Evolutionary conservation across 1,140 invertebrate genomes (phyloP).

Genomic region (Sycobia sp.): DNA sequence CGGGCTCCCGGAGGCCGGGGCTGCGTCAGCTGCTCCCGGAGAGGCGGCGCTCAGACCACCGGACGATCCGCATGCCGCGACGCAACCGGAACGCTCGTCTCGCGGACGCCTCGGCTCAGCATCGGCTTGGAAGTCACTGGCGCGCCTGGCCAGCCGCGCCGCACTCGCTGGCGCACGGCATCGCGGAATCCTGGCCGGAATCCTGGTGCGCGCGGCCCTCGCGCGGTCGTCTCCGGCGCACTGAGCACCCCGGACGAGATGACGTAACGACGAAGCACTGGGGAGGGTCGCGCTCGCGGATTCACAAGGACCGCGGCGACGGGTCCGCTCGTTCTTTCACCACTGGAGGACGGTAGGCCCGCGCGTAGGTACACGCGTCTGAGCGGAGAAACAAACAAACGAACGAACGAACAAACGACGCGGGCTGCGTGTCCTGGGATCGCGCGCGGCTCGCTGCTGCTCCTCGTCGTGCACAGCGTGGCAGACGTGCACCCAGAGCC

Average conservation of each 20-base stretch:
- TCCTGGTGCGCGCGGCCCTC: not conserved
- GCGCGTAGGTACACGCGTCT: not conserved
- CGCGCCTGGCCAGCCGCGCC: conserved; percentile 30
- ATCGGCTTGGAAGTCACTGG: not conserved
- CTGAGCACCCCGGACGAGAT: no score
- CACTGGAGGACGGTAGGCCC: not conserved
- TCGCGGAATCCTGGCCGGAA: not conserved
- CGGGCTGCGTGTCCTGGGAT: no score
- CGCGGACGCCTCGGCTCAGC: no score
- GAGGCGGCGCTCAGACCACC: not conserved
- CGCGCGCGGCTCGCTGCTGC: conserved; percentile 54
- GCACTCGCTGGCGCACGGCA: not conserved
- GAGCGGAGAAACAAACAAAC: conserved; percentile 22
- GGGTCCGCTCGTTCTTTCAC: not conserved
- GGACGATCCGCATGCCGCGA: conserved; percentile 16
- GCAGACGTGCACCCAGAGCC: no score
- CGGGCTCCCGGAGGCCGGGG: no score
- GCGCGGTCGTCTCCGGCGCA: not conserved
- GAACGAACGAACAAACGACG: conserved; percentile 21
- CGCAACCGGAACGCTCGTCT: not conserved
- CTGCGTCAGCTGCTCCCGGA: conserved; percentile 15
- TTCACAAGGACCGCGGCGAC: no score
- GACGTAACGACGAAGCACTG: no score
- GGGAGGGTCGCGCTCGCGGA: no score
- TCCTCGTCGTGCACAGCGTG: conserved; percentile 42